Percentiles rank a stretch among this genome's conserved stretches.
Evolutionary conservation across 2,797 vertebrate species (phyloP).

Genomic region (Chloroceryle inda): DNA sequence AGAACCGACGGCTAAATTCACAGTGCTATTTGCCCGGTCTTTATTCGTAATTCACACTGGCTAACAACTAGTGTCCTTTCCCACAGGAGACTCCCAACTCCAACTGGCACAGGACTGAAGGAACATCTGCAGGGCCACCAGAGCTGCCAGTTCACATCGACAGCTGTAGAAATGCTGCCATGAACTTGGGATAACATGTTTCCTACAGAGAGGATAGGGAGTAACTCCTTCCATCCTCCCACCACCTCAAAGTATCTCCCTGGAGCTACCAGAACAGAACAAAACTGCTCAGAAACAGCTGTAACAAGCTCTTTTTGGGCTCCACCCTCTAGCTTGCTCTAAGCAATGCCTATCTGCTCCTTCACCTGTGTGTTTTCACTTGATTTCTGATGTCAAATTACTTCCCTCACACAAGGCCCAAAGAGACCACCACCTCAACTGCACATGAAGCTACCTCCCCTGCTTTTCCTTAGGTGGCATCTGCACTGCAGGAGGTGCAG

Average conservation of each 20-base stretch:
- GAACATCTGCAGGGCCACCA: not conserved
- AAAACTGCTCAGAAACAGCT: not conserved
- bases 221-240: not conserved
- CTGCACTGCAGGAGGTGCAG: not conserved
- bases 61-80: not conserved
- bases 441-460: not conserved
- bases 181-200: not conserved
- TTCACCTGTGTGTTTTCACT: not conserved
- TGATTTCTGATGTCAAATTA: fast-evolving
- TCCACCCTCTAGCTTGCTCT: not conserved
- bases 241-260: not conserved
- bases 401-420: not conserved
- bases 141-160: not conserved
- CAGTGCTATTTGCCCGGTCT: not conserved
- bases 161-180: not conserved
- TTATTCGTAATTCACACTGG: not conserved
- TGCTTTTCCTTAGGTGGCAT: not conserved
- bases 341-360: not conserved
- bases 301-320: not conserved
- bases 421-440: not conserved
- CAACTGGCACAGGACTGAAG: not conserved
- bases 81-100: not conserved
- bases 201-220: not conserved
- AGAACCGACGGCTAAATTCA: not conserved
- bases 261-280: not conserved